Conservation (phyloP, 2,113 vertebrate genomes). For the Sinocyclocheilus grahami region DNA sequence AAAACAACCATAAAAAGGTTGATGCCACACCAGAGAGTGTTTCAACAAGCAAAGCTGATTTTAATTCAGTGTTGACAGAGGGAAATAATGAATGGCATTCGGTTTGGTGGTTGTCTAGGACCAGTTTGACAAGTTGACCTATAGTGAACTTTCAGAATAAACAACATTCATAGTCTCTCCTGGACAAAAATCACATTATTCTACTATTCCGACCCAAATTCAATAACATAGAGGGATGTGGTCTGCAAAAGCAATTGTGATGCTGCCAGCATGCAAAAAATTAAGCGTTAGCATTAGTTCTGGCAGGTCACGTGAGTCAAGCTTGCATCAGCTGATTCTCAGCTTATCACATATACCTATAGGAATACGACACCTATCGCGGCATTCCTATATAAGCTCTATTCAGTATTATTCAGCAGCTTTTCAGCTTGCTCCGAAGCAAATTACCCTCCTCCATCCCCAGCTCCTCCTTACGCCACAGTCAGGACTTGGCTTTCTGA, state of each 20-base stretch:
- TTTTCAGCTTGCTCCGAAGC: no score
- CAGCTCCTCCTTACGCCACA: no score
- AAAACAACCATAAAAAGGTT: background rate
- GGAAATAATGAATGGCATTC: constrained; percentile 12
- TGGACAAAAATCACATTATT: constrained; percentile 35
- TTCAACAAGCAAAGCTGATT: background rate
- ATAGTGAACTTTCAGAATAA: constrained; percentile 42
- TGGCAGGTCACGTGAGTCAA: no score
- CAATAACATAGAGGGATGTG: constrained; percentile 13
- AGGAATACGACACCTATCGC: no score
- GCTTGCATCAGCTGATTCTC: no score
- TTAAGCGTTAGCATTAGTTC: no score
- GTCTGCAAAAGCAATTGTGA: constrained; percentile 28
- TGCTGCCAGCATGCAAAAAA: background rate
- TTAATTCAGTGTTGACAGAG: constrained; percentile 10
- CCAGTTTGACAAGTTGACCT: constrained; percentile 35
- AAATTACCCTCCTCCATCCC: no score
- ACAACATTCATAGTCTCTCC: constrained; percentile 27
- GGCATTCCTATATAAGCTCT: no score
- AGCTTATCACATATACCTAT: no score
- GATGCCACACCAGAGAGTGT: background rate
- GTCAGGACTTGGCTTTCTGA: no score
- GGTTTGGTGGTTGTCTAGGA: constrained; percentile 11
- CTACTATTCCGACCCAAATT: constrained; percentile 20
- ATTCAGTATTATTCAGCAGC: no score